These are phyloP conservation scores for Phyllostomus hastatus DNA, from an alignment of 2,113 vertebrate genomes.

Conservation along the genomic window DNA sequence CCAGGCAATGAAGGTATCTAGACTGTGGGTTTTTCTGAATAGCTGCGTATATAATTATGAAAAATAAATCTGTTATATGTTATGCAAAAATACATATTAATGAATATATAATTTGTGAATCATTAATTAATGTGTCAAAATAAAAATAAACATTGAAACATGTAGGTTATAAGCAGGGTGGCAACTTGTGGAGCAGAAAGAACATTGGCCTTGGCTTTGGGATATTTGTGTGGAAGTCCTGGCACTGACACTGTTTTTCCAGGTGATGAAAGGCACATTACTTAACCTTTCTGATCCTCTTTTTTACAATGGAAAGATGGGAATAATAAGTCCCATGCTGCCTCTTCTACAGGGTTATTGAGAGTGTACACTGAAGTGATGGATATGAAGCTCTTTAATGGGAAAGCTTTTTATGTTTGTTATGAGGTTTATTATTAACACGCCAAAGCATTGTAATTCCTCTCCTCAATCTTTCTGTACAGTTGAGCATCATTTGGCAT, in stretches of 20 bases:
- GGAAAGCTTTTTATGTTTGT: background rate
- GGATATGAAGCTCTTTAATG: background rate
- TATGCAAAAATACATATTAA: background rate
- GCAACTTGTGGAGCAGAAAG: background rate
- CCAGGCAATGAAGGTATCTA: background rate
- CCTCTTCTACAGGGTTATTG: background rate
- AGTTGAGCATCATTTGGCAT: conserved; percentile 98
- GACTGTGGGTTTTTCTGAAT: conserved; percentile 1
- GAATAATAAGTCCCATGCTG: background rate
- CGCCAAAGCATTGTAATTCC: background rate
- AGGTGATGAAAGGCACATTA: background rate
- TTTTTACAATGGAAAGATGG: background rate
- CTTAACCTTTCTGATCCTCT: background rate
- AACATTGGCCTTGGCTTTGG: background rate
- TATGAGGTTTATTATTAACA: background rate
- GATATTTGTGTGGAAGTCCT: background rate
- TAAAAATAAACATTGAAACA: background rate
- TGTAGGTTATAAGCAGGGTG: background rate
- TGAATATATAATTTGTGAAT: background rate
- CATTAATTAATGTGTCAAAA: background rate
- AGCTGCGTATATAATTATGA: background rate
- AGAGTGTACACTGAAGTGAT: background rate
- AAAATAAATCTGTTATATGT: background rate
- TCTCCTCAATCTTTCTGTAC: conserved; percentile 46
- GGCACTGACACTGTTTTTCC: background rate